A percentile compares a stretch with the other conserved stretches of the same genome.
These are phyloP conservation scores for Autographa gamma DNA, from an alignment of 2,888 invertebrate genomes.

Conservation along the genomic window DNA sequence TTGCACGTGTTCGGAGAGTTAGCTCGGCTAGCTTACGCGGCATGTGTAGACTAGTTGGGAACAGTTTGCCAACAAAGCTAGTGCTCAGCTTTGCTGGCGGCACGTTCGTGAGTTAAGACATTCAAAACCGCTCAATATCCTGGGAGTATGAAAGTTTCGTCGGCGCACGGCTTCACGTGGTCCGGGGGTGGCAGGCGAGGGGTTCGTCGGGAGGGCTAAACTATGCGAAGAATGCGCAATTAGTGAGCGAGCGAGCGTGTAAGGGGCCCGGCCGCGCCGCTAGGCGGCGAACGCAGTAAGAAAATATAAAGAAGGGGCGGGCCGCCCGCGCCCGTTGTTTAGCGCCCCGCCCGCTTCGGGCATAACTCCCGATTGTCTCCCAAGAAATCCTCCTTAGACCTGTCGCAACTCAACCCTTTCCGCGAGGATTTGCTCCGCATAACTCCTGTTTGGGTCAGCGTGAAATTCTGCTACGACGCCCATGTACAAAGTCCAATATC, in stretches of 20 bases:
- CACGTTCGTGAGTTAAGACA: conserved; percentile 89
- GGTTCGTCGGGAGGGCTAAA: conserved; percentile 93
- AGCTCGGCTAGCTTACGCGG: conserved; percentile 66
- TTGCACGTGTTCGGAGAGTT: conserved; percentile 62
- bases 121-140: conserved; percentile 89
- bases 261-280: conserved; percentile 90
- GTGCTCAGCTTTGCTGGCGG: conserved; percentile 75
- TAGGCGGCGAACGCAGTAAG: conserved; percentile 90
- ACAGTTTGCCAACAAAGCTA: conserved; percentile 83
- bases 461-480: conserved; percentile 82
- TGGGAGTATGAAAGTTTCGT: conserved; percentile 88
- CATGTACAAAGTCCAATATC: conserved; percentile 77
- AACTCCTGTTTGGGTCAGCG: conserved; percentile 88
- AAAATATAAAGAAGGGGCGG: conserved; percentile 92
- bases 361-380: conserved; percentile 89
- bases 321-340: conserved; percentile 88
- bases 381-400: conserved; percentile 87
- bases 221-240: conserved; percentile 99
- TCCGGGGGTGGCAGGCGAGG: conserved; percentile 87
- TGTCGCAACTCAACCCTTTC: conserved; percentile 87
- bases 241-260: conserved; percentile 95
- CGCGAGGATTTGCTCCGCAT: conserved; percentile 84
- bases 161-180: conserved; percentile 88
- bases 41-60: conserved; percentile 70
- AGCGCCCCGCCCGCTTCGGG: conserved; percentile 88